Evolutionary conservation across 2,797 vertebrate genomes (phyloP).

Genomic region (Oryzias sinensis): DNA sequence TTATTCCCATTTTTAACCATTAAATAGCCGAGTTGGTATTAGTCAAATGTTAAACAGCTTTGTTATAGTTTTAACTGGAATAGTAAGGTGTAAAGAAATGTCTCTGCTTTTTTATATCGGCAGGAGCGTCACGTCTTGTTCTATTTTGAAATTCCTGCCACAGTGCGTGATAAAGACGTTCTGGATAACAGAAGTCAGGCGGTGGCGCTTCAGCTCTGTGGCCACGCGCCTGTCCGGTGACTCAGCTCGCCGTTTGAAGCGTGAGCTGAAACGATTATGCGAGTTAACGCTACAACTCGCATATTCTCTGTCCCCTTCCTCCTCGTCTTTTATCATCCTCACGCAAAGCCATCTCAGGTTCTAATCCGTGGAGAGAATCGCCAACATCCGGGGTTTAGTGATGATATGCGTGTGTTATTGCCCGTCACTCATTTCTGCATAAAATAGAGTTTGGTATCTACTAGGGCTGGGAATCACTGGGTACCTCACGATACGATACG

Average conservation of each 20-base stretch:
- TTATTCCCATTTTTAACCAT: too few relatives aligned
- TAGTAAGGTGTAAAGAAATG: too few relatives aligned
- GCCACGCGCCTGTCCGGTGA: conserved; percentile 71
- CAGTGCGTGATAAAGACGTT: conserved; percentile 6
- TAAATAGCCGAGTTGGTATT: too few relatives aligned
- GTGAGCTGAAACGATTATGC: conserved; percentile 63
- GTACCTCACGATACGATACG: too few relatives aligned
- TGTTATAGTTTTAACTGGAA: too few relatives aligned
- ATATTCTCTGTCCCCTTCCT: conserved; percentile 34
- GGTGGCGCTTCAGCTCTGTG: conserved; percentile 37
- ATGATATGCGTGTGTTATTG: not conserved
- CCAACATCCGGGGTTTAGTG: conserved; percentile 16
- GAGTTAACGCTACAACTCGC: conserved; percentile 65
- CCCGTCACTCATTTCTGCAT: not conserved
- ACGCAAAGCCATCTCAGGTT: conserved; percentile 29
- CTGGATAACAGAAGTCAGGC: conserved; percentile 14
- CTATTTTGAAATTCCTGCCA: too few relatives aligned
- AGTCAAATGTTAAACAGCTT: too few relatives aligned
- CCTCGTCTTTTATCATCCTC: conserved; percentile 19
- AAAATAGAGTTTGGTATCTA: too few relatives aligned
- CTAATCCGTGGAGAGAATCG: conserved; percentile 28
- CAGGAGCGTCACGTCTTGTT: too few relatives aligned
- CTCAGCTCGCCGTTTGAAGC: conserved; percentile 62
- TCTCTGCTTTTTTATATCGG: too few relatives aligned
- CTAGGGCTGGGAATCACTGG: too few relatives aligned